Evolutionary conservation across 2,113 vertebrate species (phyloP), one percentile per base, ranked within the genome.

Genomic region (Stegastes partitus): DNA sequence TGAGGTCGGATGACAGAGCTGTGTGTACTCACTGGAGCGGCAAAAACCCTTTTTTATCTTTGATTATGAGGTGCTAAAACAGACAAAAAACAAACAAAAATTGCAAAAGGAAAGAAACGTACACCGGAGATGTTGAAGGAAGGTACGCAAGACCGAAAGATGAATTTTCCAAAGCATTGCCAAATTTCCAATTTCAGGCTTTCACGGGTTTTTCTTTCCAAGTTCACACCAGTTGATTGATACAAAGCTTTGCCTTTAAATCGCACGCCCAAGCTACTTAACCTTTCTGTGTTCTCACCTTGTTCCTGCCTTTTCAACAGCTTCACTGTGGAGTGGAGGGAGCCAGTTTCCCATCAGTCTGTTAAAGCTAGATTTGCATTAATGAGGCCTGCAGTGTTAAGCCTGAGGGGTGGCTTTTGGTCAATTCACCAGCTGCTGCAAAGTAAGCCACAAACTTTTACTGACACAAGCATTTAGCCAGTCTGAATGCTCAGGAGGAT

Each of bases 341-440:
- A 89, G 83, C 65, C 83, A 71, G 81, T 89, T 86, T 90, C 81
- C 83, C 75, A 74, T 74, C 86, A 77, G 83, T 86, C 83, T 65
- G 79, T 74, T 66, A 37, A 77, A 81, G 81, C 62, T 69, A 93
- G 93, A 91, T 92, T 92, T 94, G 91, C 93, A 94, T 93, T 92
- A 93, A 93, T 93, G 91, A 93, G 88, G 50, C 85, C 79, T 66
- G 79, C 50, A 49, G 66, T 74, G 79, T 82, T 85, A 87, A 91
- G 85, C 84, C 77, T 53, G 83, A 81, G 81, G 72, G 51, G 66
- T 81, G 80, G 74, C 80, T 87, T 87, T 78, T 81, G 84, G 77
- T 77, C 68, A 12, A 75, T 85, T 87, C 77, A 72, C 79, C 84
- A 82, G 85, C 83, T 76, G 83, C 83, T 71, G 71, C 81, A 83